Conservation (phyloP, 2,113 vertebrate species). For the Antennarius striatus region DNA sequence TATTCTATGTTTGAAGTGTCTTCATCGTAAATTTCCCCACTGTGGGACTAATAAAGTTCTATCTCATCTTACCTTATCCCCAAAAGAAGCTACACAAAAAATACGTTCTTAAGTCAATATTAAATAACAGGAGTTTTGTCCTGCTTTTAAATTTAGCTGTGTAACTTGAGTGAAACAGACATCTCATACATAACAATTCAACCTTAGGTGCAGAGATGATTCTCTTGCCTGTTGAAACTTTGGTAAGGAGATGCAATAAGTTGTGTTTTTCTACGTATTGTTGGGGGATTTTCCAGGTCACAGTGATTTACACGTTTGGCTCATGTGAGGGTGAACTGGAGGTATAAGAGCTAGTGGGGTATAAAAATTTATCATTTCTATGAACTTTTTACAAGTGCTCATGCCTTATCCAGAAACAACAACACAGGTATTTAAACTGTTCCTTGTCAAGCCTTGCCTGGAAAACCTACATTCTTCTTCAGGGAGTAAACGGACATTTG, state of each 20-base stretch:
- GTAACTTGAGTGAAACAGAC: slow-evolving; percentile 52
- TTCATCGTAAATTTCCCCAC: slow-evolving; percentile 5
- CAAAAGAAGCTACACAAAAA: neutral
- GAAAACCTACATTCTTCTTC: slow-evolving; percentile 75
- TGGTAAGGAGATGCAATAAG: slow-evolving; percentile 62
- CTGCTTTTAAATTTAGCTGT: slow-evolving; percentile 28
- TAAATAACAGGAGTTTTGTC: slow-evolving; percentile 32
- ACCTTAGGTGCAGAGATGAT: slow-evolving; percentile 56
- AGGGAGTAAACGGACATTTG: slow-evolving; percentile 75
- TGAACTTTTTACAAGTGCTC: slow-evolving; percentile 77
- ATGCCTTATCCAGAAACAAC: slow-evolving; percentile 81
- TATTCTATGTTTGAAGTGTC: neutral
- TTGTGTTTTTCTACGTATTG: slow-evolving; percentile 66
- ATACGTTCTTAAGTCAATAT: slow-evolving; percentile 15
- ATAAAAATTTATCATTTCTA: slow-evolving; percentile 78
- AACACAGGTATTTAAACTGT: slow-evolving; percentile 84
- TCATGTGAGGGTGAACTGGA: slow-evolving; percentile 50
- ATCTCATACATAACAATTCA: slow-evolving; percentile 66
- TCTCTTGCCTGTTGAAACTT: slow-evolving; percentile 63
- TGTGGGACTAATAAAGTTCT: neutral
- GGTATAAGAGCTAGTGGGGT: slow-evolving; percentile 43
- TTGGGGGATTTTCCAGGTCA: slow-evolving; percentile 59
- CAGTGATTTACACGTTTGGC: slow-evolving; percentile 78
- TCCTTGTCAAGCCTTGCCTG: slow-evolving; percentile 74
- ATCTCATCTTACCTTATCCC: neutral